A percentile compares a stretch with the other conserved stretches of the same genome.
Evolutionary conservation across 2,888 invertebrate genomes (phyloP).

Genomic region (Eugnorisma glareosa): DNA sequence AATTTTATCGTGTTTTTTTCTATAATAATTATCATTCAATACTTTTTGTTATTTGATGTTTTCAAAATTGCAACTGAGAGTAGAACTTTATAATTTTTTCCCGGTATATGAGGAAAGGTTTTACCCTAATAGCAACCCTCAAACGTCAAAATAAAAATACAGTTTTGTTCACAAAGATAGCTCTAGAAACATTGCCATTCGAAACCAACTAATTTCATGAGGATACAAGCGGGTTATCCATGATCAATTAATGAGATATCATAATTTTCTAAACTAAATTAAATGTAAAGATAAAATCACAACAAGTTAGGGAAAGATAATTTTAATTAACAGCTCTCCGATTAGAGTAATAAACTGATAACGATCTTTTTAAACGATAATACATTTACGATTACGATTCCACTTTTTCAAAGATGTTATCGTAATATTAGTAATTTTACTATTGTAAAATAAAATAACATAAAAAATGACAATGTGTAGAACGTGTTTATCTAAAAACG

Average conservation of each 20-base stretch:
- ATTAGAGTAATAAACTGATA: conserved; percentile 34
- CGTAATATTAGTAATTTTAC: background rate
- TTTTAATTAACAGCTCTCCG: conserved; percentile 39
- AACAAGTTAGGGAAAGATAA: conserved; percentile 29
- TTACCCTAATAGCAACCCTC: conserved; percentile 22
- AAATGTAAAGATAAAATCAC: conserved; percentile 22
- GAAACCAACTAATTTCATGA: background rate
- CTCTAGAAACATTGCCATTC: background rate
- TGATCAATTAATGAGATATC: background rate
- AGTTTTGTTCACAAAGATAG: conserved; percentile 36
- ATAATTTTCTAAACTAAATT: conserved; percentile 3
- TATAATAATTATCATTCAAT: background rate
- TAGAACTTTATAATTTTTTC: background rate
- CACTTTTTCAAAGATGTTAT: conserved; percentile 21
- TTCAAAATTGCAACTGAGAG: background rate
- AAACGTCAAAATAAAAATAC: conserved; percentile 33
- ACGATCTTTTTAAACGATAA: conserved; percentile 54
- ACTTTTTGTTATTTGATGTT: background rate
- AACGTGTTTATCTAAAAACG: conserved; percentile 68
- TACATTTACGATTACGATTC: background rate
- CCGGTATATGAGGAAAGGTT: background rate
- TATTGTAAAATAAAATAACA: conserved; percentile 1
- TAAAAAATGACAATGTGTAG: conserved; percentile 67
- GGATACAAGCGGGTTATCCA: background rate
- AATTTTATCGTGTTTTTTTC: background rate